A percentile compares a stretch with the other conserved stretches of the same genome.
phyloP scores from a whole-genome alignment of 1,140 invertebrate species.

The Heterodera carotae region DNA sequence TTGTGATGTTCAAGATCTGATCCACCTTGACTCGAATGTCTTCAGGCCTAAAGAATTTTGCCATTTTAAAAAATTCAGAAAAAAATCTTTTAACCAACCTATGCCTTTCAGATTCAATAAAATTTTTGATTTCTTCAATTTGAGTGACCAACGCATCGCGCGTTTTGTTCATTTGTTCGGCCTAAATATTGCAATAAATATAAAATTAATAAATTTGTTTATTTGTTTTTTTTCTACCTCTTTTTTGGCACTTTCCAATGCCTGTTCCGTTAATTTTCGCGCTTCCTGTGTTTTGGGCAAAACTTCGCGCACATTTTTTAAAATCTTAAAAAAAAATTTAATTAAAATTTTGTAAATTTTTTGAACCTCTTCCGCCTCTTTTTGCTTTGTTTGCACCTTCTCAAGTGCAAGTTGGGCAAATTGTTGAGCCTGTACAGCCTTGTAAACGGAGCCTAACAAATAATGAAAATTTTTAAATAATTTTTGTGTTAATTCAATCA shows the following conservation, averaged over 20 bases:
- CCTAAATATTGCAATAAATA: slow-evolving; percentile 11
- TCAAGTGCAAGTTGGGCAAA: slow-evolving; percentile 61
- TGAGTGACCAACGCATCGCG: slow-evolving; percentile 43
- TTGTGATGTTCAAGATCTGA: slow-evolving; percentile 57
- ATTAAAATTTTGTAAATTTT: slow-evolving; percentile 1
- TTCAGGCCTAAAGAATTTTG: slow-evolving; percentile 45
- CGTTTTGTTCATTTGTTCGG: slow-evolving; percentile 51
- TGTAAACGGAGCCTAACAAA: slow-evolving; percentile 55
- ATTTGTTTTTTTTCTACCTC: slow-evolving; percentile 16
- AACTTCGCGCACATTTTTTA: slow-evolving; percentile 47
- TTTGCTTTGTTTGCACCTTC: slow-evolving; percentile 59
- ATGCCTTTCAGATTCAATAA: slow-evolving; percentile 52
- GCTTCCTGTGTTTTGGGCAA: slow-evolving; percentile 43
- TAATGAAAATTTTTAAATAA: not conserved
- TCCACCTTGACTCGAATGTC: slow-evolving; percentile 59
- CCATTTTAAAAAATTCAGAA: not conserved
- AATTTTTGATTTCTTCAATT: slow-evolving; percentile 54
- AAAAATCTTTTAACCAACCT: not conserved
- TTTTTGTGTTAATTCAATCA: too few relatives aligned
- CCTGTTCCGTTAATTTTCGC: slow-evolving; percentile 17
- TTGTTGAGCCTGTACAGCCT: slow-evolving; percentile 59
- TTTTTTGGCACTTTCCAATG: slow-evolving; percentile 30
- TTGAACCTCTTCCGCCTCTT: slow-evolving; percentile 55
- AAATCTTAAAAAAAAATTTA: slow-evolving; percentile 7
- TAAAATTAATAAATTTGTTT: slow-evolving; percentile 4